Evolutionary conservation across 2,797 vertebrate species (phyloP), one percentile per base, ranked within the genome.

Genomic region (Iguana delicatissima): DNA sequence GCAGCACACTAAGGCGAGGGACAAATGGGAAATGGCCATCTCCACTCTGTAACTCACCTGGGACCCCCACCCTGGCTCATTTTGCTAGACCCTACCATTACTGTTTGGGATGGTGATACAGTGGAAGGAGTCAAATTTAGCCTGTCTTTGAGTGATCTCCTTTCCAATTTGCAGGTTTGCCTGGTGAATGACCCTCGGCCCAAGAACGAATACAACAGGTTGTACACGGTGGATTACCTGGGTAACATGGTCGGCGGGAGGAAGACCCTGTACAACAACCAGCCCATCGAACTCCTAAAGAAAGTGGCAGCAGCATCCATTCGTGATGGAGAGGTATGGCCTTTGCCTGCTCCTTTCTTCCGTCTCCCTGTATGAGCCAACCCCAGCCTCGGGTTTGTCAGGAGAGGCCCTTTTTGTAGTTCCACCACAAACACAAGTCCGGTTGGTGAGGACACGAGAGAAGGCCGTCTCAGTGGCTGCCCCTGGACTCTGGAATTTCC

Each of bases 101-200:
- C 32, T 7, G 2, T 3, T 20, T 42, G n/a, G 26, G 18, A 57
- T 32, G 12, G 13, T 67, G 26, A 42, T 38, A 26, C 1, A 1
- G 35, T 5, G 6, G 14, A 38, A 74, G 20, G 35, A 6, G 4
- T 16, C 52, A 22, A 26, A 26, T 42, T 12, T 14, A 9, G 1
- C 62, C 26, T 64, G 29, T 29, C 50, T 29, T 13, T 73, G 6
- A 10, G 18, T 5, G 18, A 57, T 32, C 16, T n/a, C 7, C 35
- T 62, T 26, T 91, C 67, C 0, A 46, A 10, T 79, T 42, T 91
- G 87, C 96, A 99, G 99, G 93, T 99, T 89, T 99, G 99, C 95
- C 97, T 99, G 4, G 99, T 99, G 95, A 99, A 99, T 0, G 99
- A 99, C 96, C 99, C 99, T 77, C 97, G 99, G 46, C 98, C 98